Base-by-base conservation (phyloP, 2,888 invertebrate species). In the Hydroisotoma schaefferi region DNA sequence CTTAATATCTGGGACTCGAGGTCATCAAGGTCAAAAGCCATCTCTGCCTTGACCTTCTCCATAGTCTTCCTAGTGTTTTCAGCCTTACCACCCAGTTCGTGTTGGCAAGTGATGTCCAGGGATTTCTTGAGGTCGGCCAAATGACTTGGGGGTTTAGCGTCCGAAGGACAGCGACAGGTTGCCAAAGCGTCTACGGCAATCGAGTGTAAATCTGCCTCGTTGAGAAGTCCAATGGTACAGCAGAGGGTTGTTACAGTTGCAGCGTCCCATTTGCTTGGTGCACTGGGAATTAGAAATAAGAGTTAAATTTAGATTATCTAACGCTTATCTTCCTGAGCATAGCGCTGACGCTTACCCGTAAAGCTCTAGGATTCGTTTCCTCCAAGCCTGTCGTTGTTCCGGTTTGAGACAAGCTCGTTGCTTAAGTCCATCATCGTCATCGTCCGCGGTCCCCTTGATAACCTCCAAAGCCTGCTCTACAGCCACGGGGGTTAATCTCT, bases 361-460 rank as follows among this genome's bases (percentile, higher is more conserved):
- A 55, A 37, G 59, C 20, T 60, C 48, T 0, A 67, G 15, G 4
- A 71, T 49, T 59, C 68, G 67, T 8, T 63, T 56, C 43, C 63
- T 54, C 69, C 69, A 69, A 2, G 71, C 71, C 22, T 65, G 61
- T 49, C 54, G 61, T 40, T 70, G 71, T 20, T 59, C 60, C 0
- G 59, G 56, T 10, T 25, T 61, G 1, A 71, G 49, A 58, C 71
- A 71, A 12, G 71, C 69, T 37, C 69, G 47, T 51, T 63, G 63
- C n/a, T 62, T 65, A 6, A 71, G 57, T 2, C 67, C 62, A 33
- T 69, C 69, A 28, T 71, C 71, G 40, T 71, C 71, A 53, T 70
- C 70, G 53, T 71, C 71, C 6, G 64, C 60, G 3, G 61, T 65
- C 2, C 71, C 71, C 48, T 68, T 60, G 44, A 71, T 62, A 15